Evolutionary conservation across 2,888 invertebrate genomes (phyloP).

Genomic region (Beris chalybata): DNA sequence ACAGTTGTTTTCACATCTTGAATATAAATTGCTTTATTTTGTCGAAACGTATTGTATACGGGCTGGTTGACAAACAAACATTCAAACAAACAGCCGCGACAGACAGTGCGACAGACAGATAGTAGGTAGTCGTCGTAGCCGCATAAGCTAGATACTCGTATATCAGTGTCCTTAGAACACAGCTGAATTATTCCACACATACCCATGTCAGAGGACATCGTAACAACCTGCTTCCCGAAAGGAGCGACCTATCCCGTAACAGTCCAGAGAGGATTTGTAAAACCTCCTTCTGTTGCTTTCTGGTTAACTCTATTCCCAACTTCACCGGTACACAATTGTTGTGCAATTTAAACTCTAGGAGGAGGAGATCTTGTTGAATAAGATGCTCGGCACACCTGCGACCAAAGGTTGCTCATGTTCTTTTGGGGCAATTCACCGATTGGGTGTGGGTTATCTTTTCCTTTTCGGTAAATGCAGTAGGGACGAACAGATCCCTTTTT

Average conservation of each 20-base stretch:
- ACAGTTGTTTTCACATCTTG: conserved; percentile 53
- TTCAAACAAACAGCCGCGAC: conserved; percentile 9
- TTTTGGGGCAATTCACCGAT: conserved; percentile 3
- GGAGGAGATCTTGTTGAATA: conserved; percentile 35
- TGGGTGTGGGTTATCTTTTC: neutral
- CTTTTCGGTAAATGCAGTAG: neutral
- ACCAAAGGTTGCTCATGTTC: conserved; percentile 34
- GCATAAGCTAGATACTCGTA: conserved; percentile 30
- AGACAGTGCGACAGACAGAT: conserved; percentile 31
- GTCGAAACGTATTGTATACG: conserved; percentile 42
- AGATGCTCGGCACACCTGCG: conserved; percentile 38
- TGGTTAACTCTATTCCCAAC: conserved; percentile 32
- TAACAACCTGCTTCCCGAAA: conserved; percentile 11
- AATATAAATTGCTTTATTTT: conserved; percentile 56
- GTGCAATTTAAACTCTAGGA: conserved; percentile 32
- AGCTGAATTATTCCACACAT: conserved; percentile 35
- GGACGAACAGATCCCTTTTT: neutral
- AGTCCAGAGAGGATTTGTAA: conserved; percentile 33
- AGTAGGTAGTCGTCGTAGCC: conserved; percentile 6
- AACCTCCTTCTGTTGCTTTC: conserved; percentile 32
- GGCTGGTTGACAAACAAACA: conserved; percentile 50
- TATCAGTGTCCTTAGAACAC: conserved; percentile 31
- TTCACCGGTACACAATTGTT: conserved; percentile 27
- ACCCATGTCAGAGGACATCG: conserved; percentile 20
- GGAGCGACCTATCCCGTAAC: conserved; percentile 31